Conservation (phyloP, 1,140 invertebrate genomes). For the Phymastichus coffea region DNA sequence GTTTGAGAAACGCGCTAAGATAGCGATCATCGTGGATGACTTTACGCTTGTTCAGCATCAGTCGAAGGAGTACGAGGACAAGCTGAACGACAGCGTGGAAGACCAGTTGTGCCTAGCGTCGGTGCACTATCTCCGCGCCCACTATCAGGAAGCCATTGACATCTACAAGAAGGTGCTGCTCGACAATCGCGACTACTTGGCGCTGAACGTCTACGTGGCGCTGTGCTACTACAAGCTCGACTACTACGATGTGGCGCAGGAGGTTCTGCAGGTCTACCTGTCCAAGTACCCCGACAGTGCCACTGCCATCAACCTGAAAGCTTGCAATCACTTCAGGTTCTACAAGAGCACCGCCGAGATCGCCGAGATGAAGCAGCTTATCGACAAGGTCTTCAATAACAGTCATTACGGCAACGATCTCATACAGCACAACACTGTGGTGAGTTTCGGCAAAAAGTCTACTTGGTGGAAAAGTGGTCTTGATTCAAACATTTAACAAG, state of each 20-base stretch:
- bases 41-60: not conserved
- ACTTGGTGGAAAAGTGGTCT: not conserved
- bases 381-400: slow-evolving; percentile 75
- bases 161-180: slow-evolving; percentile 94
- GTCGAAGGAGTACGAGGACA: slow-evolving; percentile 35
- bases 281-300: slow-evolving; percentile 91
- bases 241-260: slow-evolving; percentile 89
- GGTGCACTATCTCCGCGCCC: slow-evolving; percentile 91
- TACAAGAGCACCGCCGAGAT: slow-evolving; percentile 95
- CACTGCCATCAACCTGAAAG: slow-evolving; percentile 94
- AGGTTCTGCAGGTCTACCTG: slow-evolving; percentile 91
- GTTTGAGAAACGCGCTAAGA: no score
- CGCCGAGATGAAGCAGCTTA: slow-evolving; percentile 75
- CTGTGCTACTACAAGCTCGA: slow-evolving; percentile 98
- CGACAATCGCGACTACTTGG: slow-evolving; percentile 89
- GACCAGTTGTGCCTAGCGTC: slow-evolving; percentile 95
- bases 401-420: slow-evolving; percentile 88
- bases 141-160: slow-evolving; percentile 98
- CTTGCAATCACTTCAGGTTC: slow-evolving; percentile 82
- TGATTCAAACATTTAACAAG: not conserved
- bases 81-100: slow-evolving; percentile 87
- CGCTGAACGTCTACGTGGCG: slow-evolving; percentile 96
- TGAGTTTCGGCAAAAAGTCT: slow-evolving; percentile 31
- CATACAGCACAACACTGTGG: slow-evolving; percentile 93
- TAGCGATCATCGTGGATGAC: no score